Percentiles rank a stretch among this genome's conserved stretches.
phyloP scores from a whole-genome alignment of 2,797 vertebrate species.

The Amblyraja radiata region DNA sequence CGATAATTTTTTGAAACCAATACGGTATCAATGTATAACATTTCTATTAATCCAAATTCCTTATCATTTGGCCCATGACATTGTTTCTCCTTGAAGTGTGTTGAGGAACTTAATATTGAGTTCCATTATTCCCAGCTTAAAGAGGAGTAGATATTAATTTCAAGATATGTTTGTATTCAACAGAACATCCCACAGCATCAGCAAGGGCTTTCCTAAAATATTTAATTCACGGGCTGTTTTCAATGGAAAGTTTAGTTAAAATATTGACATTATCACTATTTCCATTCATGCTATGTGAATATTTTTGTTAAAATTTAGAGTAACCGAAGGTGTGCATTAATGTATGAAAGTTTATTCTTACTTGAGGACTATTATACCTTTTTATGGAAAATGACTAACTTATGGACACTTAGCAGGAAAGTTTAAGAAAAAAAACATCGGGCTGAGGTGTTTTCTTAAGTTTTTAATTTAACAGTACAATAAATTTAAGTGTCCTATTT shows the following conservation, averaged over 20 bases:
- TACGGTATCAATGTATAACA: not conserved
- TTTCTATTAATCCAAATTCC: not conserved
- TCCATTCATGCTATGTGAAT: not conserved
- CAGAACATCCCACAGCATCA: not conserved
- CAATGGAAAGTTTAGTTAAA: not conserved
- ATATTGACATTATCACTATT: not conserved
- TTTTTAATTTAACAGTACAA: not conserved
- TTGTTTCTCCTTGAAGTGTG: not conserved
- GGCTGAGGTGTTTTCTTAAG: not conserved
- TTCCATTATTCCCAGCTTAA: not conserved
- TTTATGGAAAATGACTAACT: not conserved
- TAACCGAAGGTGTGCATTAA: not conserved
- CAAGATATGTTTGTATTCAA: slow-evolving; percentile 25
- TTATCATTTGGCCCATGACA: not conserved
- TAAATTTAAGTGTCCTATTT: not conserved
- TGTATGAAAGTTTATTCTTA: not conserved
- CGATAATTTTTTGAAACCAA: not conserved
- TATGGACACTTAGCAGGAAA: not conserved
- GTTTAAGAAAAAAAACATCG: not conserved
- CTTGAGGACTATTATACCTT: not conserved
- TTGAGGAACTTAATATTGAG: not conserved
- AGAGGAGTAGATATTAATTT: not conserved
- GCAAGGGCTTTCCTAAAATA: not conserved
- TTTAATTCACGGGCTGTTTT: not conserved
- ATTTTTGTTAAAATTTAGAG: not conserved